Evolutionary conservation across 2,888 invertebrate species (phyloP).

Genomic region (Mesochorus sp.): DNA sequence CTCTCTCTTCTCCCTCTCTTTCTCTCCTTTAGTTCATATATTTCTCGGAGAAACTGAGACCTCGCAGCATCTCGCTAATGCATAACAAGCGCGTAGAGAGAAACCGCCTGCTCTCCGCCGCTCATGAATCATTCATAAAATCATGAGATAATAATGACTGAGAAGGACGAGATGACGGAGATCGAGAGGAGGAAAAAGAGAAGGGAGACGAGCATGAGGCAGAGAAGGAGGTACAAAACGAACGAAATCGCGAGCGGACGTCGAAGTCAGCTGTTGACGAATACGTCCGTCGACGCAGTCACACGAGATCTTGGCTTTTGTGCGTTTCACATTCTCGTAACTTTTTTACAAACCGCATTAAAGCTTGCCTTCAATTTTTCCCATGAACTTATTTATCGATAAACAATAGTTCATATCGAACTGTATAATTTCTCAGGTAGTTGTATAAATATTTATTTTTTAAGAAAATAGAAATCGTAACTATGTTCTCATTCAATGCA

Average conservation of each 20-base stretch:
- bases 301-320: slow-evolving; percentile 18
- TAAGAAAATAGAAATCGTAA: no score
- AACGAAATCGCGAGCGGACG: slow-evolving; percentile 39
- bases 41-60: not conserved
- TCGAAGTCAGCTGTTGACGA: slow-evolving; percentile 72
- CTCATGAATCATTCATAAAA: slow-evolving; percentile 75
- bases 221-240: slow-evolving; percentile 31
- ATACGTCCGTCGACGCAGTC: slow-evolving; percentile 62
- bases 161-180: slow-evolving; percentile 43
- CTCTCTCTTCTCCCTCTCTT: not conserved
- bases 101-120: slow-evolving; percentile 34
- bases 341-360: not conserved
- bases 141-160: slow-evolving; percentile 73
- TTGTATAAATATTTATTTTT: no score
- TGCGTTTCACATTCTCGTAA: not conserved
- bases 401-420: no score
- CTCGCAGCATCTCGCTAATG: slow-evolving; percentile 13
- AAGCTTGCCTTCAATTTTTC: no score
- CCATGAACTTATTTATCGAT: not conserved
- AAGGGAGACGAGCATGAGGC: no score
- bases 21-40: slow-evolving; percentile 2
- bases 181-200: not conserved
- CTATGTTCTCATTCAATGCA: no score
- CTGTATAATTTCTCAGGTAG: no score
- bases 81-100: slow-evolving; percentile 23